Percentiles rank a stretch among this genome's conserved stretches.
phyloP scores from a whole-genome alignment of 2,797 vertebrate genomes.

The Thamnophis elegans region DNA sequence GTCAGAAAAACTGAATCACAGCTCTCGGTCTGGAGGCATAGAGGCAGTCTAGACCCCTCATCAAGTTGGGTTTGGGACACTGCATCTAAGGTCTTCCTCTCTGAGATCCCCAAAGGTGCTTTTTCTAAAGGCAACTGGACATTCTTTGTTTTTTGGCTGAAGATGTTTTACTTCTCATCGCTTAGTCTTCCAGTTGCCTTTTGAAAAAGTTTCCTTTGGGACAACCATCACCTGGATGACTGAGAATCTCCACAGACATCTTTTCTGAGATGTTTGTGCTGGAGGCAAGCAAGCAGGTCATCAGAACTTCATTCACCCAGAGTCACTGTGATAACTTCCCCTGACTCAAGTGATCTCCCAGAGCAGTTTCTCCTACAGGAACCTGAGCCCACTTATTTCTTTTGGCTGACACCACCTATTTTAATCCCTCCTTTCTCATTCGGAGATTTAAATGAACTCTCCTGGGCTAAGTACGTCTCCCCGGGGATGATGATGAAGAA shows the following conservation, averaged over 20 bases:
- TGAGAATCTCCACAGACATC: background rate
- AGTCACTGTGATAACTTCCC: background rate
- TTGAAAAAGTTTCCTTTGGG: background rate
- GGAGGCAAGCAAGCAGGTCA: background rate
- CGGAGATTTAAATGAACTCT: background rate
- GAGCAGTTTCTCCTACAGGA: background rate
- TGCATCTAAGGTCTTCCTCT: background rate
- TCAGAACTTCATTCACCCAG: background rate
- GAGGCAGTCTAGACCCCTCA: background rate
- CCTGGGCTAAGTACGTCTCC: background rate
- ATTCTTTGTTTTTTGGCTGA: background rate
- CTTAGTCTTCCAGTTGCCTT: background rate
- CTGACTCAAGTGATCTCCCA: background rate
- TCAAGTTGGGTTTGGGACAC: background rate
- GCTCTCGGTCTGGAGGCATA: background rate
- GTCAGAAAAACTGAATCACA: background rate
- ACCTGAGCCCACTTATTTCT: background rate
- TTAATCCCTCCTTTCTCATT: background rate
- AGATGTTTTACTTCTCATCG: background rate
- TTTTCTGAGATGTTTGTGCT: background rate
- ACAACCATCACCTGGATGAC: background rate
- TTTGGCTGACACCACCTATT: background rate
- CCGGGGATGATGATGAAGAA: background rate
- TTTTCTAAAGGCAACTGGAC: background rate
- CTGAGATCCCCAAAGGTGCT: background rate